Conservation (phyloP, 2,797 vertebrate genomes). For the Cyprinella venusta region DNA sequence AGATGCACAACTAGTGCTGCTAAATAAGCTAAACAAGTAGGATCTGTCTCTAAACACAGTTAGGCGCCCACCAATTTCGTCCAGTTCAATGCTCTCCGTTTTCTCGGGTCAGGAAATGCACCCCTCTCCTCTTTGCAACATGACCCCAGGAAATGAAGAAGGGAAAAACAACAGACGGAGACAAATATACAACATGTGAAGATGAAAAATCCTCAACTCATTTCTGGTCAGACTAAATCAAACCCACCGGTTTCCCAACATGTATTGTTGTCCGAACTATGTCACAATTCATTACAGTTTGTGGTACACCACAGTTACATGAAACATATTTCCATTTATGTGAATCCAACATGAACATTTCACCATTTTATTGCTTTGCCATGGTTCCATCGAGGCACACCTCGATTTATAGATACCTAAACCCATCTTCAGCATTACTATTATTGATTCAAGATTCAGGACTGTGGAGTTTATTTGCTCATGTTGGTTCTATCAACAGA, state of each 20-base stretch:
- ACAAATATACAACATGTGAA: conserved; percentile 49
- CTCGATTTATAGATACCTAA: too few species aligned
- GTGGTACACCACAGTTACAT: not conserved
- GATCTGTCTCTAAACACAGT: conserved; percentile 35
- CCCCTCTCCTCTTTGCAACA: conserved; percentile 40
- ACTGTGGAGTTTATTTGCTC: too few species aligned
- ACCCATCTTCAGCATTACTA: too few species aligned
- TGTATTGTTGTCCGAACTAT: conserved; percentile 19
- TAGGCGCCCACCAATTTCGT: conserved; percentile 37
- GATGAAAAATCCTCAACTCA: not conserved
- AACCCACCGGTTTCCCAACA: conserved; percentile 7
- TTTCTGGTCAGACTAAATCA: conserved; percentile 25
- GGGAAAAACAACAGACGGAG: conserved; percentile 36
- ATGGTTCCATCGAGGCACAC: conserved; percentile 12
- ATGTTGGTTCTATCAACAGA: too few species aligned
- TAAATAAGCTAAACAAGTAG: conserved; percentile 28
- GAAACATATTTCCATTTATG: not conserved
- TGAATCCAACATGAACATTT: conserved; percentile 10
- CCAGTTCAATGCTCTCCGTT: conserved; percentile 34
- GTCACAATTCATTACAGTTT: not conserved
- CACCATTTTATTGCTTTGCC: conserved; percentile 14
- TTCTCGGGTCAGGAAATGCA: conserved; percentile 53
- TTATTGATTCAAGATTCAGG: too few species aligned
- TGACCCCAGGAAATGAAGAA: conserved; percentile 56
- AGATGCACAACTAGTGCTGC: conserved; percentile 26